Evolutionary conservation across 2,888 invertebrate genomes (phyloP).

Genomic region (Latrodectus hesperus): DNA sequence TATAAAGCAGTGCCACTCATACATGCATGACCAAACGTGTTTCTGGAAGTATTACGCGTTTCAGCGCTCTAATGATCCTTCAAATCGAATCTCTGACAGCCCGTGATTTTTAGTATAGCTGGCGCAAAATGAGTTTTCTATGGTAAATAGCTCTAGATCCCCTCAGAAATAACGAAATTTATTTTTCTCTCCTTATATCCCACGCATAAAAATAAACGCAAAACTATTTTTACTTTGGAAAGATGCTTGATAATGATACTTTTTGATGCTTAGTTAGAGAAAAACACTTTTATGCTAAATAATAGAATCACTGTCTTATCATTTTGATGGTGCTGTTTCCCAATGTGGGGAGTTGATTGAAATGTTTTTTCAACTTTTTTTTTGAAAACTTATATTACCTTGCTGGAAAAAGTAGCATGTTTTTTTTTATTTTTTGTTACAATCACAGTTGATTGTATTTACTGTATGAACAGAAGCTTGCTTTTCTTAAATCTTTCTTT

Average conservation of each 20-base stretch:
- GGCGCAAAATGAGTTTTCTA: slow-evolving; percentile 41
- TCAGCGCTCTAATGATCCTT: slow-evolving; percentile 36
- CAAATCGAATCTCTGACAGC: slow-evolving; percentile 26
- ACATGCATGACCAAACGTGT: slow-evolving; percentile 5
- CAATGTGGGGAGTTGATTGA: too few species aligned
- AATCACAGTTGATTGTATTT: too few species aligned
- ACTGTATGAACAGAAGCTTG: too few species aligned
- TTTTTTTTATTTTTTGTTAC: too few species aligned
- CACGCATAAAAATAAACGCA: background rate
- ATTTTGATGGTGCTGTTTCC: too few species aligned
- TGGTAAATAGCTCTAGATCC: slow-evolving; percentile 24
- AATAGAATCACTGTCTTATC: too few species aligned
- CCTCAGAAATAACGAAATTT: background rate
- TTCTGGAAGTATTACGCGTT: slow-evolving; percentile 6
- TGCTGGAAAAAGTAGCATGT: too few species aligned
- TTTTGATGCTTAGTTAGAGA: background rate
- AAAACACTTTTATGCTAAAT: too few species aligned
- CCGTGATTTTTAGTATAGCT: slow-evolving; percentile 12
- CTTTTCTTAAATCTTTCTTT: too few species aligned
- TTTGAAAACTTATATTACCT: too few species aligned
- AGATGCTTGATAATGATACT: background rate
- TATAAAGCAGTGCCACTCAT: slow-evolving; percentile 2
- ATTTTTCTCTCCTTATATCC: background rate
- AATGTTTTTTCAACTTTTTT: too few species aligned
- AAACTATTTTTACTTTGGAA: background rate